These are phyloP conservation scores for Sipha maydis DNA, from an alignment of 2,888 invertebrate species.

Conservation along the genomic window DNA sequence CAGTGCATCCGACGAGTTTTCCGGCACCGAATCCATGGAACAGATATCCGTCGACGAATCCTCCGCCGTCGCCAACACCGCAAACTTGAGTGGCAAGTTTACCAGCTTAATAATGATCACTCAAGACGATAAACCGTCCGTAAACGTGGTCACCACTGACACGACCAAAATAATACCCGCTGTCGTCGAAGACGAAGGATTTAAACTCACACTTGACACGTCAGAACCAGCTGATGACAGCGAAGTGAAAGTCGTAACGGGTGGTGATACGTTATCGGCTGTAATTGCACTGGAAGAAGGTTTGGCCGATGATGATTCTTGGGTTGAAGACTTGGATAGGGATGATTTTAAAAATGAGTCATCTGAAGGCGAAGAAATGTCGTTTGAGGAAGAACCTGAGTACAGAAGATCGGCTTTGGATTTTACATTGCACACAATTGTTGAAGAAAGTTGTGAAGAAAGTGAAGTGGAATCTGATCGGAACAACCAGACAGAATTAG, in stretches of 20 bases:
- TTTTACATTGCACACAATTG: conserved; percentile 90
- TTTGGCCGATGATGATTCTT: conserved; percentile 88
- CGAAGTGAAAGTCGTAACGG: conserved; percentile 72
- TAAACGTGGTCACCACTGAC: conserved; percentile 81
- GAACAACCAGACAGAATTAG: conserved; percentile 81
- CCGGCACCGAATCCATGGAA: conserved; percentile 66
- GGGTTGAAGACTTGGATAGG: conserved; percentile 84
- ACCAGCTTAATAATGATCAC: conserved; percentile 92
- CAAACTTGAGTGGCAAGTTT: conserved; percentile 70
- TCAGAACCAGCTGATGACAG: conserved; percentile 63
- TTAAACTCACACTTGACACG: conserved; percentile 63
- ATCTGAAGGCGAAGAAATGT: conserved; percentile 70
- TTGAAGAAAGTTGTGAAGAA: conserved; percentile 94
- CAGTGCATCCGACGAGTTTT: conserved; percentile 66
- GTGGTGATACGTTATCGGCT: conserved; percentile 77
- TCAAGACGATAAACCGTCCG: conserved; percentile 72
- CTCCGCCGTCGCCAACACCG: conserved; percentile 51
- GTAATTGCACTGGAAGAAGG: conserved; percentile 85
- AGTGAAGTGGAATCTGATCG: conserved; percentile 80
- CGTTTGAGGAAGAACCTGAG: conserved; percentile 79
- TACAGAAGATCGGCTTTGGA: conserved; percentile 86
- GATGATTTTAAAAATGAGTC: conserved; percentile 69
- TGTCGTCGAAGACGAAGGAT: conserved; percentile 34
- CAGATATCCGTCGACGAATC: conserved; percentile 64
- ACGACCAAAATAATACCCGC: conserved; percentile 76